Evolutionary conservation across 2,888 invertebrate species (phyloP).

Genomic region (Tenthredo notha): DNA sequence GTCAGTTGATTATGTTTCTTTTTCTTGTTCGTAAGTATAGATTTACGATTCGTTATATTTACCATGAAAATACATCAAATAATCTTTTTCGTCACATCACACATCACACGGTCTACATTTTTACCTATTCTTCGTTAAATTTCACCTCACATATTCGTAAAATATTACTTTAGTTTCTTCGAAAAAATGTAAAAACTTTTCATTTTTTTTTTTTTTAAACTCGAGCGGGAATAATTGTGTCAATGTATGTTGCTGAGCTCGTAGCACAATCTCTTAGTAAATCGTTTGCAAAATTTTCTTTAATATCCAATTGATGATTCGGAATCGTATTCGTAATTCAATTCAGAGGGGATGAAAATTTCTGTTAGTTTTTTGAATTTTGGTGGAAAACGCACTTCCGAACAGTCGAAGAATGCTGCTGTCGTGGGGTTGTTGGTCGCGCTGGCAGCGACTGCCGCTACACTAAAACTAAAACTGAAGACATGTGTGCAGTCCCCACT

Average conservation of each 20-base stretch:
- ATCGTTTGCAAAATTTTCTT: too few relatives aligned
- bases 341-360: not conserved
- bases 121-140: not conserved
- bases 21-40: not conserved
- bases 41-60: not conserved
- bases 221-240: not conserved
- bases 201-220: too few relatives aligned
- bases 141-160: not conserved
- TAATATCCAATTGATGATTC: too few relatives aligned
- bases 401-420: constrained; percentile 22
- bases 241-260: not conserved
- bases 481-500: constrained; percentile 74
- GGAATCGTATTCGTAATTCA: not conserved
- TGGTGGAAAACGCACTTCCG: not conserved
- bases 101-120: not conserved
- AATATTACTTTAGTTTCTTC: not conserved
- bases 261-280: too few relatives aligned
- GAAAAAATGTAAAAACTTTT: not conserved
- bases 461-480: constrained; percentile 76
- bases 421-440: constrained; percentile 53
- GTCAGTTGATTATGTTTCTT: not conserved
- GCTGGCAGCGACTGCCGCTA: constrained; percentile 65
- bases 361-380: not conserved
- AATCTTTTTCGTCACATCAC: too few relatives aligned
- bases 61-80: too few relatives aligned